Conservation (phyloP, 2,113 vertebrate genomes). For the rat (Rattus norvegicus) region GRCr8 NC_086035.1:85610501-85611000, state of each 20-base stretch:
- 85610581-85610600: background rate
- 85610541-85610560: background rate
- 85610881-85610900: too few relatives aligned
- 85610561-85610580: background rate
- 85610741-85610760: background rate
- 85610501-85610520: background rate
- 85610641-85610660: background rate
- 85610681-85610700: background rate
- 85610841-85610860: background rate
- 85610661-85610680: background rate
- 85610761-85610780: too few relatives aligned
- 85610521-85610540: background rate
- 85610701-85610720: background rate
- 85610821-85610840: background rate
- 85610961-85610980: too few relatives aligned
- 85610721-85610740: background rate
- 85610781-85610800: too few relatives aligned
- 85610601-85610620: background rate
- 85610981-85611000: background rate
- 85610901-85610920: background rate
- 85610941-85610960: too few relatives aligned
- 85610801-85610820: too few relatives aligned
- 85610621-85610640: background rate
- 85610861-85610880: too few relatives aligned
- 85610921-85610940: background rate